Percentiles rank a stretch among this genome's conserved stretches.
phyloP scores from a whole-genome alignment of 2,113 vertebrate genomes.

The Peromyscus californicus region DNA sequence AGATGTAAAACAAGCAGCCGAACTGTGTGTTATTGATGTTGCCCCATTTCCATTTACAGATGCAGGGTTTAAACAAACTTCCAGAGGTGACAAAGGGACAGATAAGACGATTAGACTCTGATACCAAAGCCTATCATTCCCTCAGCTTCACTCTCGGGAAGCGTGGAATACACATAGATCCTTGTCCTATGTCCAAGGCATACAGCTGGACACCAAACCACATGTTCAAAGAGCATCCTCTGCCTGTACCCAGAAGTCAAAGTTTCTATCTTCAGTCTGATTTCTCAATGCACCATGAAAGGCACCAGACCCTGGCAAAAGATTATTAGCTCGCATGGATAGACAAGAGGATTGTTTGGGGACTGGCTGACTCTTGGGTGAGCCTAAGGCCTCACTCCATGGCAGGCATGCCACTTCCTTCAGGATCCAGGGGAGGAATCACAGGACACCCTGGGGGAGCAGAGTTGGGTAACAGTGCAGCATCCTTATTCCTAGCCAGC shows the following conservation, averaged over 20 bases:
- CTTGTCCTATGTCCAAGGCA: not conserved
- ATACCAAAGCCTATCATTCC: not conserved
- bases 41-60: not conserved
- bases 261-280: not conserved
- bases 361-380: not conserved
- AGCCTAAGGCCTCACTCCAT: not conserved
- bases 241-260: not conserved
- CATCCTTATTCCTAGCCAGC: not conserved
- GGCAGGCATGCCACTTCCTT: not conserved
- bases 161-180: too few species aligned
- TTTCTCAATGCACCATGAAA: not conserved
- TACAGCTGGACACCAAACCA: not conserved
- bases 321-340: not conserved
- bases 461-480: not conserved
- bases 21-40: not conserved
- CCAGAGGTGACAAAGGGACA: not conserved
- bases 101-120: not conserved
- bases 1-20: not conserved
- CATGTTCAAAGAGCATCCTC: not conserved
- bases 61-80: constrained; percentile 5
- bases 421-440: not conserved
- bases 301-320: not conserved
- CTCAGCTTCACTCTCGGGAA: not conserved
- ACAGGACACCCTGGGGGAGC: fast-evolving
- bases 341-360: not conserved